These are phyloP conservation scores for Brenthis ino DNA, from an alignment of 2,888 invertebrate species.

Conservation along the genomic window DNA sequence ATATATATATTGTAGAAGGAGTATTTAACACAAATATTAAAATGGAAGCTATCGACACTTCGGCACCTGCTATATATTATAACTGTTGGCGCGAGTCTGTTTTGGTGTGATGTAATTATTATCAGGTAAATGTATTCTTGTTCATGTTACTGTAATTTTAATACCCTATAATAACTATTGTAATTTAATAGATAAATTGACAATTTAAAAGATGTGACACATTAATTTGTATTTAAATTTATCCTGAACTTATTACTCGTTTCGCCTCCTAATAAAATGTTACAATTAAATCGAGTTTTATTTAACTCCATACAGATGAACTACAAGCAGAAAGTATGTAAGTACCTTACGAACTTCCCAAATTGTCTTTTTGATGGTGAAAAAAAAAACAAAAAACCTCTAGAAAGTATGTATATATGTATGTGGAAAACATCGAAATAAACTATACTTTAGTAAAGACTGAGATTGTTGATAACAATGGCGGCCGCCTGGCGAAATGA, in stretches of 20 bases:
- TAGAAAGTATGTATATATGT: too few relatives aligned
- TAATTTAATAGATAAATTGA: constrained; percentile 78
- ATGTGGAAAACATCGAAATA: too few relatives aligned
- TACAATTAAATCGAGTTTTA: constrained; percentile 60
- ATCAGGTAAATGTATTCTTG: constrained; percentile 60
- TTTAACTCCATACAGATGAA: neutral
- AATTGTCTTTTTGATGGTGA: too few relatives aligned
- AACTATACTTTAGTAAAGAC: too few relatives aligned
- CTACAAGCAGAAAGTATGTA: neutral
- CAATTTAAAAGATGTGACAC: constrained; percentile 75
- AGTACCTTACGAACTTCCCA: too few relatives aligned
- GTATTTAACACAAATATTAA: constrained; percentile 15
- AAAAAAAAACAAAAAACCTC: too few relatives aligned
- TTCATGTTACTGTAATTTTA: constrained; percentile 81
- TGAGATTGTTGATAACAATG: too few relatives aligned
- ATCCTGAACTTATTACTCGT: constrained; percentile 81
- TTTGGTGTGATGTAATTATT: constrained; percentile 58
- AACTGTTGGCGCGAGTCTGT: constrained; percentile 67
- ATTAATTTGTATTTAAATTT: constrained; percentile 79
- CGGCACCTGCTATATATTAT: constrained; percentile 45
- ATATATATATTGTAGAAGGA: constrained; percentile 10
- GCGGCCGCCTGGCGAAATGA: too few relatives aligned
- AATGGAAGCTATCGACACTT: constrained; percentile 21
- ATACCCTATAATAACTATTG: constrained; percentile 54
- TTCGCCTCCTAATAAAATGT: constrained; percentile 83